Percentiles rank a stretch among this genome's conserved stretches.
Conservation (phyloP, 2,888 invertebrate species). For the Didymodactylos carnosus region DNA sequence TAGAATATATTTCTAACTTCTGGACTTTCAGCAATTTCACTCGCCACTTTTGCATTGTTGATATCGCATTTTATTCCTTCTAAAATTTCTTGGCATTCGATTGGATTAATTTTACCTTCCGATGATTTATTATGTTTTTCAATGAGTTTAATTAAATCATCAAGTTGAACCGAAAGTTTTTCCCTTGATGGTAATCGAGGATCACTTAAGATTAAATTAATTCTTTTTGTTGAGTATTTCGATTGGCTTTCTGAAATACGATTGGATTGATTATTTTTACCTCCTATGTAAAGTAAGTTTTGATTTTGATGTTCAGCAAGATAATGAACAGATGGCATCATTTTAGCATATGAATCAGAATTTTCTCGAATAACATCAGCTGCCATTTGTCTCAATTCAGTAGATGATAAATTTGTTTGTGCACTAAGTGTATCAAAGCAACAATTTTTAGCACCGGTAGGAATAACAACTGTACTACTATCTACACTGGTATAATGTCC, state of each 20-base stretch:
- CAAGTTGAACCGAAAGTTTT: too few species aligned
- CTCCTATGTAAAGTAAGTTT: not conserved
- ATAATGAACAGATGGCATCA: not conserved
- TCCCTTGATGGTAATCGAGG: too few species aligned
- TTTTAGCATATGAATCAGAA: not conserved
- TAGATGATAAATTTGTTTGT: not conserved
- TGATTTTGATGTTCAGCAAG: not conserved
- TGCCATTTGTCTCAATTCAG: not conserved
- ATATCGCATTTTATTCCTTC: not conserved
- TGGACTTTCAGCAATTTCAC: not conserved
- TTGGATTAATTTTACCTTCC: not conserved
- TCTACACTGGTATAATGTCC: not conserved
- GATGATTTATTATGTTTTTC: not conserved
- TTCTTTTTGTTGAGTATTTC: too few species aligned
- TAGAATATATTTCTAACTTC: not conserved
- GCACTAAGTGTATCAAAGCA: not conserved
- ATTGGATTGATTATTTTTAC: not conserved
- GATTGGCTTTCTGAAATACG: not conserved
- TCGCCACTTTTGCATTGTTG: not conserved
- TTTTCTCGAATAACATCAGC: not conserved
- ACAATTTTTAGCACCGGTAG: not conserved
- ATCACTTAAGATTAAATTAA: too few species aligned
- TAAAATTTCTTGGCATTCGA: not conserved
- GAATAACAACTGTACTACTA: not conserved
- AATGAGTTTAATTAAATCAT: too few species aligned